phyloP scores from a whole-genome alignment of 1,140 invertebrate genomes.

The Drosophila parabipectinata region DNA sequence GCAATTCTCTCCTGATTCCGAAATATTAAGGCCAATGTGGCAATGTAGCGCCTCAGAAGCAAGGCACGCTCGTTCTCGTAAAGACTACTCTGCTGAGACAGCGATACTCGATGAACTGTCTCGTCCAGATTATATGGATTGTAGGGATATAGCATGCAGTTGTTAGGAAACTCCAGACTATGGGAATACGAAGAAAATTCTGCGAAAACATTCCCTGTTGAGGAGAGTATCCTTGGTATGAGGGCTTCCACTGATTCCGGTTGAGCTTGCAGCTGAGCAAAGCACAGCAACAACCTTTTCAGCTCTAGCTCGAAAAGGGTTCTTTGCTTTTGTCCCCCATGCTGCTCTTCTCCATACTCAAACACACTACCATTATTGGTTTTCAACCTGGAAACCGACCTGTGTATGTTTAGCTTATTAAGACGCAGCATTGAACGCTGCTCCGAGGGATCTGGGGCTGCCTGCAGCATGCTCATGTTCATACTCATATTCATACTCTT shows the following conservation, averaged over 20 bases:
- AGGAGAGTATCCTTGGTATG: slow-evolving; percentile 35
- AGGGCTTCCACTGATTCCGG: slow-evolving; percentile 9
- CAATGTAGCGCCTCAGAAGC: slow-evolving; percentile 66
- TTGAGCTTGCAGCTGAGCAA: slow-evolving; percentile 60
- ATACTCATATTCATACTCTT: slow-evolving; percentile 23
- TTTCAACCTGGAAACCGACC: background rate
- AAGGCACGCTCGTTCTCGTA: slow-evolving; percentile 51
- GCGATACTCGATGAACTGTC: background rate
- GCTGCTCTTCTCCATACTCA: slow-evolving; percentile 17
- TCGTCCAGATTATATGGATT: slow-evolving; percentile 39
- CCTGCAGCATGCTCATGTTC: background rate
- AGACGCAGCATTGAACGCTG: slow-evolving; percentile 37
- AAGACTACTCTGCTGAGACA: slow-evolving; percentile 42
- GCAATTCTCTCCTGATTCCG: slow-evolving; percentile 30
- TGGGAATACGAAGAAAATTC: slow-evolving; percentile 65
- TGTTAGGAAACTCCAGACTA: slow-evolving; percentile 54
- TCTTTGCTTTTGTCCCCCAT: slow-evolving; percentile 38
- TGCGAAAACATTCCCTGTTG: slow-evolving; percentile 53
- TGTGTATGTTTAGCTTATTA: slow-evolving; percentile 40
- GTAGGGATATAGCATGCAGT: slow-evolving; percentile 59
- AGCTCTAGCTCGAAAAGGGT: slow-evolving; percentile 63
- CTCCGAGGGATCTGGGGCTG: slow-evolving; percentile 5
- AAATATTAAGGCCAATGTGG: slow-evolving; percentile 64
- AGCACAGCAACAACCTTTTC: slow-evolving; percentile 50
- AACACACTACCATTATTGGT: slow-evolving; percentile 14